phyloP scores from a whole-genome alignment of 2,888 invertebrate genomes.

The Hypselothyrea guttata region DNA sequence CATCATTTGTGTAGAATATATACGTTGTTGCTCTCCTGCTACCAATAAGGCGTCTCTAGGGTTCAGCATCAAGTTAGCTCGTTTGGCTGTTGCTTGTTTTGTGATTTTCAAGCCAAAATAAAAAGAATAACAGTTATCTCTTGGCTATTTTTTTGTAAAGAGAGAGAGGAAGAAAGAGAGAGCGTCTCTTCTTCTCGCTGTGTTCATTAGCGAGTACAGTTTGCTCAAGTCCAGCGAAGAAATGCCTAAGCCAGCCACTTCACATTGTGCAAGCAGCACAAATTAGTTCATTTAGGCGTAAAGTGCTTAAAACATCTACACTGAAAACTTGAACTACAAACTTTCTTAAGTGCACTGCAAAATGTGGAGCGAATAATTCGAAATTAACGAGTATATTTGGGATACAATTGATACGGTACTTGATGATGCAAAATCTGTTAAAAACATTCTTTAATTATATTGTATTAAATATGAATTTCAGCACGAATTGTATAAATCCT shows the following conservation, averaged over 20 bases:
- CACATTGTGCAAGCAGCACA: constrained; percentile 38
- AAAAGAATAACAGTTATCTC: no score
- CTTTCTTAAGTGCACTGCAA: constrained; percentile 24
- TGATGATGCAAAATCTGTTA: no score
- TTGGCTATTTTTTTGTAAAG: no score
- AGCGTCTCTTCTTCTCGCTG: constrained; percentile 4
- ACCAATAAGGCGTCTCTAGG: no score
- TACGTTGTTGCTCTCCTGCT: no score
- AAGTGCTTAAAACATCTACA: constrained; percentile 52
- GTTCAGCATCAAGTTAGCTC: constrained; percentile 17
- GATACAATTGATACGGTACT: no score
- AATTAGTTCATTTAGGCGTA: constrained; percentile 66
- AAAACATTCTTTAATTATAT: no score
- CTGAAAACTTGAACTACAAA: constrained; percentile 21
- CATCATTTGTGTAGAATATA: no score
- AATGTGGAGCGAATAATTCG: neutral
- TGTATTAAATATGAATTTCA: no score
- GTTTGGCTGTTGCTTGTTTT: constrained; percentile 31
- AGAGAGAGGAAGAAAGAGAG: no score
- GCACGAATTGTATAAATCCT: no score
- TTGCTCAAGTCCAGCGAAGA: constrained; percentile 12
- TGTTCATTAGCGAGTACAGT: constrained; percentile 55
- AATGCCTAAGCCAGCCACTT: constrained; percentile 21
- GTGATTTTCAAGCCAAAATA: constrained; percentile 6
- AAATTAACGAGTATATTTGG: no score